Conservation (phyloP, 2,113 vertebrate species). For the Alethe castanea region DNA sequence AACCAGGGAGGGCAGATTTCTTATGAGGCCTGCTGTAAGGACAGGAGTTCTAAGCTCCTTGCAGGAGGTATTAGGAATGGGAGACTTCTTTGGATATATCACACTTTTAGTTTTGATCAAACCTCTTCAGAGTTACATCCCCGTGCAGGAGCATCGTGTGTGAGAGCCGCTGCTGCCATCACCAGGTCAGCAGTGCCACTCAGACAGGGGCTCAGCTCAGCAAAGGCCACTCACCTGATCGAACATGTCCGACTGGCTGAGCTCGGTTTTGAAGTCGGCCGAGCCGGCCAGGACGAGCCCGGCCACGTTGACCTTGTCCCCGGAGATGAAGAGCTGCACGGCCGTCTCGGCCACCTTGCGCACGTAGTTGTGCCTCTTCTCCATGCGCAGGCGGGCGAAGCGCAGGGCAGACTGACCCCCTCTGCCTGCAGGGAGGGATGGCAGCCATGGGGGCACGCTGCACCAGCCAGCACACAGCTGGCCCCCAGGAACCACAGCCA, state of each 20-base stretch:
- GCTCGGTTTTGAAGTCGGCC: constrained; percentile 97
- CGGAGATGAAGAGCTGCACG: constrained; percentile 96
- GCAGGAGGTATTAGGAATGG: background rate
- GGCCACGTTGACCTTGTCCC: constrained; percentile 98
- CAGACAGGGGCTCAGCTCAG: background rate
- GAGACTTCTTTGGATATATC: background rate
- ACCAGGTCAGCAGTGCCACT: fast-evolving
- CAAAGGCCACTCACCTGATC: constrained; percentile 86
- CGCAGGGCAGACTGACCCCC: constrained; percentile 97
- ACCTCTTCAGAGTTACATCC: background rate
- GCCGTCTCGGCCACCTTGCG: constrained; percentile 98
- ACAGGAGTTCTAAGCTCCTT: background rate
- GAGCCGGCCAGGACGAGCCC: constrained; percentile 97
- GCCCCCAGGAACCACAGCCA: background rate
- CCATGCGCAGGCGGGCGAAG: constrained; percentile 97
- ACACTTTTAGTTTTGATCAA: background rate
- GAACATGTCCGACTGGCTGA: constrained; percentile 99
- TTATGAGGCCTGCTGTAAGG: background rate
- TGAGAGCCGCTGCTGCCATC: background rate
- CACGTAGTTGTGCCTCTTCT: constrained; percentile 98
- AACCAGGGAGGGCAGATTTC: background rate
- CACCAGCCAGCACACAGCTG: background rate
- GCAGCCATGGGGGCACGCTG: background rate
- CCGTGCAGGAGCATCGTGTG: background rate
- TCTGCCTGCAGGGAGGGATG: constrained; percentile 79